Evolutionary conservation across 1,140 invertebrate genomes (phyloP).

Genomic region (Drosophila bifasciata): DNA sequence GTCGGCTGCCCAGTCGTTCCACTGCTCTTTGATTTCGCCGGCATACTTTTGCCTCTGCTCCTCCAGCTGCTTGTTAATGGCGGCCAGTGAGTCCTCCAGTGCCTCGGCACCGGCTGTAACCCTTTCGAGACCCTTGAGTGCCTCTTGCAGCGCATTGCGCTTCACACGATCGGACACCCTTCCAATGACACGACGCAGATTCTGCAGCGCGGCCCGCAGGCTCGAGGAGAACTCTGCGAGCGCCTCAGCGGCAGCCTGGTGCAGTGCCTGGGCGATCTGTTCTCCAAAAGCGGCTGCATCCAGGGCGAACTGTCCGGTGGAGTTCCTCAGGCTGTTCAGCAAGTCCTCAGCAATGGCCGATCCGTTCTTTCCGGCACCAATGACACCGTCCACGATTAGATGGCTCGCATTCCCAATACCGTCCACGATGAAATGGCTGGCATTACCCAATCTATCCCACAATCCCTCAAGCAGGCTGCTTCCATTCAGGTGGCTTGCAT

Average conservation of each 20-base stretch:
- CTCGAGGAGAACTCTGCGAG: background rate
- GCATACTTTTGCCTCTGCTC: slow-evolving; percentile 1
- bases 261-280: slow-evolving; percentile 17
- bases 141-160: slow-evolving; percentile 2
- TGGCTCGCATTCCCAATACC: slow-evolving; percentile 1
- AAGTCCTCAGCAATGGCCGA: background rate
- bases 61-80: slow-evolving; percentile 18
- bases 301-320: background rate
- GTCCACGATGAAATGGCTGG: slow-evolving; percentile 17
- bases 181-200: background rate
- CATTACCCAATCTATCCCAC: slow-evolving; percentile 13
- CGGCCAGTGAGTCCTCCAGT: slow-evolving; percentile 5
- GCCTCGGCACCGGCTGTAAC: slow-evolving; percentile 1
- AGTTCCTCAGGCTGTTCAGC: background rate
- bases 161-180: background rate
- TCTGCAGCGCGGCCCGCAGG: background rate
- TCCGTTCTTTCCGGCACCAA: slow-evolving; percentile 10
- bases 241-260: slow-evolving; percentile 6
- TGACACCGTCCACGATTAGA: slow-evolving; percentile 13
- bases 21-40: background rate
- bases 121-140: slow-evolving; percentile 4
- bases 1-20: slow-evolving; percentile 29
- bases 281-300: background rate
- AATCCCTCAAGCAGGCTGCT: slow-evolving; percentile 24
- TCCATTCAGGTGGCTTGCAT: too few species aligned